Percentiles rank a stretch among this genome's conserved stretches.
phyloP scores from a whole-genome alignment of 64 coral and sea anemone genomes.

The Porites australiensis region DNA sequence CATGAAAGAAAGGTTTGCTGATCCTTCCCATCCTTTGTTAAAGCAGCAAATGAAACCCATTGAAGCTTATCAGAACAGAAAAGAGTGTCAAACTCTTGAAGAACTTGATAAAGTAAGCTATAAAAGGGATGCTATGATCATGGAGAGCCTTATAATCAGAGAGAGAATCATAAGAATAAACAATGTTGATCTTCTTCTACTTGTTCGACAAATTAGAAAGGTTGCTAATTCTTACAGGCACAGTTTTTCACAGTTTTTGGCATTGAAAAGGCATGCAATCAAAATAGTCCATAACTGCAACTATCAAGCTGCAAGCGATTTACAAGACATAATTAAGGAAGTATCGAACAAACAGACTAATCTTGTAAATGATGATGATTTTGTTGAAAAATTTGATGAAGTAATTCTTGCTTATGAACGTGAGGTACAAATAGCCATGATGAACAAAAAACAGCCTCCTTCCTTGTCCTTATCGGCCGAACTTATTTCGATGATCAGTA shows the following conservation, averaged over 20 bases:
- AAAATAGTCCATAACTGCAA: no score
- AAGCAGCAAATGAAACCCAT: constrained; percentile 26
- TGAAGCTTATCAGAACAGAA: constrained; percentile 51
- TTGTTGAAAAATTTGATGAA: no score
- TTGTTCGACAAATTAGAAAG: neutral
- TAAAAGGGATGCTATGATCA: constrained; percentile 8
- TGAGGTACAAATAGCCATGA: no score
- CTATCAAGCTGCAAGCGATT: no score
- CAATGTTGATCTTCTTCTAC: neutral
- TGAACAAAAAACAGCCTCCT: no score
- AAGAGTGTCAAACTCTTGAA: constrained; percentile 45
- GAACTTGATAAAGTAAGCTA: constrained; percentile 33
- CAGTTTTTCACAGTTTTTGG: constrained; percentile 11
- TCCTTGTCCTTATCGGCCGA: no score
- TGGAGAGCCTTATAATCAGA: constrained; percentile 47
- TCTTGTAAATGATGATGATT: no score
- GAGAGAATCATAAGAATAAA: constrained; percentile 56
- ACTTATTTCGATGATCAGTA: no score
- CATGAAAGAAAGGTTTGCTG: constrained; percentile 29
- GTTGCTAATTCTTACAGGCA: constrained; percentile 34
- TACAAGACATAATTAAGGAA: no score
- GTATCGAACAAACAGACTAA: no score
- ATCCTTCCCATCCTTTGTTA: neutral
- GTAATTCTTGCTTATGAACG: no score
- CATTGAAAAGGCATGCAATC: no score